A percentile compares a stretch with the other conserved stretches of the same genome.
Conservation (phyloP, 2,113 vertebrate species). For the Cygnus atratus region DNA sequence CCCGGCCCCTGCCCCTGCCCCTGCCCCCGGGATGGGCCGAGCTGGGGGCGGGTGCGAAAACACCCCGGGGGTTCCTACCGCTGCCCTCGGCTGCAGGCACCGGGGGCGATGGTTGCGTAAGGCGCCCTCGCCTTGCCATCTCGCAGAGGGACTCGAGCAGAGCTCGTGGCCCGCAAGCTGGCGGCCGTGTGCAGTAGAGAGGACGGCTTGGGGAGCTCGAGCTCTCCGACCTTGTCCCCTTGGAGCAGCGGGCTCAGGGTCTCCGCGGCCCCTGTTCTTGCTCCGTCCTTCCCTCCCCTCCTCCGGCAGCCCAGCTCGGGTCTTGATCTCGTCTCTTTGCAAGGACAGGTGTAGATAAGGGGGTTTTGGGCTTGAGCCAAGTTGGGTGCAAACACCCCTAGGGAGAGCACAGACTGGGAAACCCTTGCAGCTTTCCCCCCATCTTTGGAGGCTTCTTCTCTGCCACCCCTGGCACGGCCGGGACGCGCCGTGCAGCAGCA, state of each 20-base stretch:
- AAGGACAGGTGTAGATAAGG: background rate
- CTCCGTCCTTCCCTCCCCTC: rapidly evolving
- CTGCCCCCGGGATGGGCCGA: rapidly evolving
- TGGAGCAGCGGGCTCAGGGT: rapidly evolving
- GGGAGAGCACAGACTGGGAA: background rate
- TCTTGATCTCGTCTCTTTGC: background rate
- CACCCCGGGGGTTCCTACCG: background rate
- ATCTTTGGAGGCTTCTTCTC: background rate
- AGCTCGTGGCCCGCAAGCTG: background rate
- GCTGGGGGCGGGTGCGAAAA: background rate
- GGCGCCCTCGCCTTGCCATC: background rate
- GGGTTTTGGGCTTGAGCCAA: background rate
- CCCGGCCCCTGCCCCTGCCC: too few relatives aligned
- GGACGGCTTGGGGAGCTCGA: background rate
- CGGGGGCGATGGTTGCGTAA: background rate
- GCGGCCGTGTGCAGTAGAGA: background rate
- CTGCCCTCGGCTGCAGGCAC: background rate
- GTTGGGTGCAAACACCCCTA: background rate
- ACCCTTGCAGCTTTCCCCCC: background rate
- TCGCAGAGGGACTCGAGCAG: too few relatives aligned
- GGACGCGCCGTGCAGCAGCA: rapidly evolving
- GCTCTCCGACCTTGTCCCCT: background rate
- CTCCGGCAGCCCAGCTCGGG: background rate
- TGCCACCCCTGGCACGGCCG: background rate
- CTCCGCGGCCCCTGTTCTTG: background rate